A percentile compares a stretch with the other conserved stretches of the same genome.
Conservation (phyloP, 2,113 vertebrate genomes). For the Scartelaos histophorus region DNA sequence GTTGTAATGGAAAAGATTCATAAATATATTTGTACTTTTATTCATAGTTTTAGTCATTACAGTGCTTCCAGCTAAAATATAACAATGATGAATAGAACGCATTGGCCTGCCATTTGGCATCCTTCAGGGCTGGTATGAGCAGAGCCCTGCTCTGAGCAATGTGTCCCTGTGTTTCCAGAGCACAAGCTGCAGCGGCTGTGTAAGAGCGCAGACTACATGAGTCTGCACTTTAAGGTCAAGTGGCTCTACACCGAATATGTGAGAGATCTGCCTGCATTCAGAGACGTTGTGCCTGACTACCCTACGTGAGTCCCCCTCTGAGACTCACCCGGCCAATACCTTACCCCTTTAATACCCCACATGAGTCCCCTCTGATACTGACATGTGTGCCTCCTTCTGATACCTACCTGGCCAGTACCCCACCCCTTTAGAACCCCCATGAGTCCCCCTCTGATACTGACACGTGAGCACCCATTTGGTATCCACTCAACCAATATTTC, state of each 20-base stretch:
- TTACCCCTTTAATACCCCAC: background rate
- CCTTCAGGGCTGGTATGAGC: too few species aligned
- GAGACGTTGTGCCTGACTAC: slow-evolving; percentile 87
- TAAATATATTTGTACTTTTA: too few species aligned
- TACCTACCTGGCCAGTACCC: background rate
- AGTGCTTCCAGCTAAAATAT: too few species aligned
- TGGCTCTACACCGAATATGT: slow-evolving; percentile 96
- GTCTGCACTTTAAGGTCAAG: slow-evolving; percentile 99
- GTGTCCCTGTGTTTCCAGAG: slow-evolving; percentile 71
- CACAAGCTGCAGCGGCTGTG: slow-evolving; percentile 91
- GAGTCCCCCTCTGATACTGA: background rate
- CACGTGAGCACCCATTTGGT: too few species aligned
- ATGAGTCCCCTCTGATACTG: background rate
- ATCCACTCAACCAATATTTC: too few species aligned
- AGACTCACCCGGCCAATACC: background rate
- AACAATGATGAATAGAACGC: too few species aligned
- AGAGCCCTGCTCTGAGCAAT: too few species aligned
- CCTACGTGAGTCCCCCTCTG: slow-evolving; percentile 70
- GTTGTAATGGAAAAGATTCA: too few species aligned
- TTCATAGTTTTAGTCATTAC: too few species aligned
- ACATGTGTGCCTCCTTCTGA: too few species aligned
- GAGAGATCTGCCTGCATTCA: slow-evolving; percentile 82
- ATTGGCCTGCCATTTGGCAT: too few species aligned
- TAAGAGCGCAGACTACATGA: slow-evolving; percentile 97
- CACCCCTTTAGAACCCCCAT: background rate